phyloP scores from a whole-genome alignment of 2,797 vertebrate genomes.

The Hemitrygon akajei region DNA sequence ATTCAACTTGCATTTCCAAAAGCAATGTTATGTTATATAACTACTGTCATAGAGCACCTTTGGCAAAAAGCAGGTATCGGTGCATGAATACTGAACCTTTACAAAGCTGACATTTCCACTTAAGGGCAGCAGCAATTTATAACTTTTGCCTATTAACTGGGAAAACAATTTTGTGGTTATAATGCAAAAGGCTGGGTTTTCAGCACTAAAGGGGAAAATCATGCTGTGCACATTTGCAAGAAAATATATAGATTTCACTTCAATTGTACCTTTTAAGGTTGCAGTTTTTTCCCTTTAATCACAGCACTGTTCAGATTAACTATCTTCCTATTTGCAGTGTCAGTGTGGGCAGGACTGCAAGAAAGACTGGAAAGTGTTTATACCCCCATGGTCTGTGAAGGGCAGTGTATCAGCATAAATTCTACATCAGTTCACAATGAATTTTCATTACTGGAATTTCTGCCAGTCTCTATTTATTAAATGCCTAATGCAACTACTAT shows the following conservation, averaged over 20 bases:
- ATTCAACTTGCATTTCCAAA: neutral
- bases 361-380: constrained; percentile 17
- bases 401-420: neutral
- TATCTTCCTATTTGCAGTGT: neutral
- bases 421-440: neutral
- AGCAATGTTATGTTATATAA: neutral
- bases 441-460: neutral
- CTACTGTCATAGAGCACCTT: neutral
- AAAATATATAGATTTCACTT: neutral
- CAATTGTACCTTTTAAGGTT: neutral
- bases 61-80: neutral
- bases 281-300: neutral
- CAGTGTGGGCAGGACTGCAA: constrained; percentile 1
- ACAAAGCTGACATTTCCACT: neutral
- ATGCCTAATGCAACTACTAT: neutral
- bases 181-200: neutral
- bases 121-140: neutral
- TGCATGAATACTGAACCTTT: too few relatives aligned
- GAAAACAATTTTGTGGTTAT: neutral
- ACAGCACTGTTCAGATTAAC: neutral
- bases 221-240: neutral
- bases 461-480: neutral
- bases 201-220: neutral
- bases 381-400: constrained; percentile 6
- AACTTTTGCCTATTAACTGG: neutral